Percentiles rank a stretch among this genome's conserved stretches.
Evolutionary conservation across 2,113 vertebrate genomes (phyloP).

Genomic region (Jaculus jaculus): DNA sequence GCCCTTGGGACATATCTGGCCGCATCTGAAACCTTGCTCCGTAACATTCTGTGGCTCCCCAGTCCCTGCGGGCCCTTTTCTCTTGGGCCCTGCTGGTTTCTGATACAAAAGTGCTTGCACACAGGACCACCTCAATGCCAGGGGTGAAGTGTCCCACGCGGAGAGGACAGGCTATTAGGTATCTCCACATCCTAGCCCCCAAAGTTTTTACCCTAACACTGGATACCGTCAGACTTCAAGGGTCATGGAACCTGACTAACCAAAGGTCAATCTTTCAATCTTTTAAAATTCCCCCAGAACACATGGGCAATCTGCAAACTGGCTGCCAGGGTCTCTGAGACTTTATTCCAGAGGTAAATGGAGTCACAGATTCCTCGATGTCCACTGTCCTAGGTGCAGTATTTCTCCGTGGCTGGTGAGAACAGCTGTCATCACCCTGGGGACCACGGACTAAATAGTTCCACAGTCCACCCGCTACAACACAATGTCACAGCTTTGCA

Average conservation of each 20-base stretch:
- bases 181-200: not conserved
- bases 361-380: not conserved
- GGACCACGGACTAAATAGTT: not conserved
- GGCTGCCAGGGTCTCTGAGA: not conserved
- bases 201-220: accelerated
- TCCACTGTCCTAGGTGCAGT: not conserved
- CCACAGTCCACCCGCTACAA: not conserved
- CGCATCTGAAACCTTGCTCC: not conserved
- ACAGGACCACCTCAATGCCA: not conserved
- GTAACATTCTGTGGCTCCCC: not conserved
- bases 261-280: not conserved
- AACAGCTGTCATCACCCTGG: not conserved
- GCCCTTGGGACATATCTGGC: not conserved
- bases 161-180: not conserved
- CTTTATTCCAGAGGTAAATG: not conserved
- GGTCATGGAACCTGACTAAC: not conserved
- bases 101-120: not conserved
- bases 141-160: not conserved
- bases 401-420: not conserved
- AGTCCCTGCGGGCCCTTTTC: not conserved
- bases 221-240: not conserved
- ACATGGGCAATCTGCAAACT: not conserved
- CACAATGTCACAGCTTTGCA: accelerated
- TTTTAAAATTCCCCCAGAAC: not conserved
- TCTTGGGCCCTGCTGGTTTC: not conserved